A percentile compares a stretch with the other conserved stretches of the same genome.
Conservation (phyloP, 2,888 invertebrate species). For the Trachelus tabidus region DNA sequence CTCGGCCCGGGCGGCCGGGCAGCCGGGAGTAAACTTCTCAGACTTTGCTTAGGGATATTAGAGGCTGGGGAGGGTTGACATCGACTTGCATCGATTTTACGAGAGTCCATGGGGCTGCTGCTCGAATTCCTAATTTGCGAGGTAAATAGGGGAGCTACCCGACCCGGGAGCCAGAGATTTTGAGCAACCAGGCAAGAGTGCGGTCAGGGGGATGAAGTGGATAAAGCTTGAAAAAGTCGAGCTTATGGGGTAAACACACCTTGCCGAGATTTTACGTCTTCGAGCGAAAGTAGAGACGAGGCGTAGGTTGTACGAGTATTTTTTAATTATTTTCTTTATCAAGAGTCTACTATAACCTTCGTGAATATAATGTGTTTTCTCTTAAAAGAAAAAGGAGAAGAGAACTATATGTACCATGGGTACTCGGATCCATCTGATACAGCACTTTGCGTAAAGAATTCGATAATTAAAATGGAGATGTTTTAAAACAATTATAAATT, state of each 20-base stretch:
- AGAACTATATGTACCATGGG: too few species aligned
- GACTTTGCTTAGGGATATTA: constrained; percentile 53
- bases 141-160: constrained; percentile 25
- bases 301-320: background rate
- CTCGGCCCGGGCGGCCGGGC: constrained; percentile 28
- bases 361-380: background rate
- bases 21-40: constrained; percentile 48
- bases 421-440: too few species aligned
- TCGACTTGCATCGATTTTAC: constrained; percentile 7
- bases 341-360: background rate
- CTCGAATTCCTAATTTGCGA: constrained; percentile 15
- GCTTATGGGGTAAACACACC: background rate
- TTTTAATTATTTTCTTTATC: background rate
- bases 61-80: constrained; percentile 13
- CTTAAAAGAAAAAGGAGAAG: too few species aligned
- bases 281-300: background rate
- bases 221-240: background rate
- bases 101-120: background rate
- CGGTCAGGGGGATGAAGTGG: background rate
- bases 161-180: background rate
- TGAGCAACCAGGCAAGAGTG: background rate
- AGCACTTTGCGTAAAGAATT: background rate
- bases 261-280: background rate
- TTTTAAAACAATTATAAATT: constrained; percentile 47
- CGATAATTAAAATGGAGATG: constrained; percentile 36